Conservation (phyloP, 1,140 invertebrate species). For the Polyergus mexicanus region DNA sequence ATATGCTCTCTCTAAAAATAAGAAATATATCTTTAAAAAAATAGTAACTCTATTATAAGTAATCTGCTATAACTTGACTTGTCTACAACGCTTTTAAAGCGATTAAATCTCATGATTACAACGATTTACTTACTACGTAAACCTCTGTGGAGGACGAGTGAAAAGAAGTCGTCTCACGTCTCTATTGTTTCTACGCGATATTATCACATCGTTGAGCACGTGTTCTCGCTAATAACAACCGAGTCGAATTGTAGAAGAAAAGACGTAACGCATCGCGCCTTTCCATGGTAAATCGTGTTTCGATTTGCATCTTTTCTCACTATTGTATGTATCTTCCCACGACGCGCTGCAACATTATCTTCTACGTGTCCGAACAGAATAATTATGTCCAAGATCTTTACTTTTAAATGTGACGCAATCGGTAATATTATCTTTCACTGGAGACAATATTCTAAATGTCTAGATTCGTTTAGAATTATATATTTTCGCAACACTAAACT, state of each 20-base stretch:
- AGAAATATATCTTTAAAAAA: no score
- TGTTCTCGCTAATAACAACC: conserved; percentile 30
- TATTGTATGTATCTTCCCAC: conserved; percentile 57
- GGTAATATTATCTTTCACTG: background rate
- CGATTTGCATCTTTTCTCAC: conserved; percentile 55
- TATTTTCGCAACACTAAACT: background rate
- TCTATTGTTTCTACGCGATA: conserved; percentile 33
- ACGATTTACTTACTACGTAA: conserved; percentile 22
- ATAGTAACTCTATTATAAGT: background rate
- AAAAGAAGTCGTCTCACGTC: conserved; percentile 8
- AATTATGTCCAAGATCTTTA: conserved; percentile 26
- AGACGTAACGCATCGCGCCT: conserved; percentile 38
- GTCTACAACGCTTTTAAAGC: background rate
- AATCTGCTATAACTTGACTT: background rate
- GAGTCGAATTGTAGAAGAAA: conserved; percentile 1
- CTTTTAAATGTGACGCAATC: conserved; percentile 44
- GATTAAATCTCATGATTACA: conserved; percentile 10
- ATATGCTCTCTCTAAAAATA: no score
- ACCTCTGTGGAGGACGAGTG: background rate
- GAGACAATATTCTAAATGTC: background rate
- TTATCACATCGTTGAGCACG: conserved; percentile 46
- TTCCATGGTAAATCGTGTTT: conserved; percentile 32
- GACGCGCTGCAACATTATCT: conserved; percentile 27
- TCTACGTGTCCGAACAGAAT: conserved; percentile 27
- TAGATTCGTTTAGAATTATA: background rate